Conservation (phyloP, 1,140 invertebrate genomes). For the Lepidostoma basale region DNA sequence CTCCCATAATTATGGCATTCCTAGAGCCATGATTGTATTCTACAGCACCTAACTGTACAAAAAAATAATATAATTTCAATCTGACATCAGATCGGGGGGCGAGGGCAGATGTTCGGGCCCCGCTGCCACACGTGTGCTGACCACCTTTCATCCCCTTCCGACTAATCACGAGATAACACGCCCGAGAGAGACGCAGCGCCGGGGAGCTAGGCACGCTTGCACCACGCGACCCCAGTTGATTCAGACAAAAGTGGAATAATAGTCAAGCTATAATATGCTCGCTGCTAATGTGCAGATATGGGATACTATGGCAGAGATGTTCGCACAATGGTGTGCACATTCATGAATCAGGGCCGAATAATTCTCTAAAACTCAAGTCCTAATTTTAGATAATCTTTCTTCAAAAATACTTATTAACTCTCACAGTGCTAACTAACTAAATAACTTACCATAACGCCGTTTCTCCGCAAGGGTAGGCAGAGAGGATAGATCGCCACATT, state of each 20-base stretch:
- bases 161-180: conserved; percentile 1
- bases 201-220: conserved; percentile 39
- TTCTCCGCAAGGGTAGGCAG: too few relatives aligned
- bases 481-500: too few relatives aligned
- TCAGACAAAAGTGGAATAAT: conserved; percentile 42
- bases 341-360: neutral
- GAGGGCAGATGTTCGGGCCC: conserved; percentile 40
- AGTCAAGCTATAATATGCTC: neutral
- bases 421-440: too few relatives aligned
- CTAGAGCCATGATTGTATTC: too few relatives aligned
- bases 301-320: conserved; percentile 11
- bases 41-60: too few relatives aligned
- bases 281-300: conserved; percentile 42
- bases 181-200: neutral
- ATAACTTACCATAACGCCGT: too few relatives aligned
- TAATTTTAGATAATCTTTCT: too few relatives aligned
- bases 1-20: too few relatives aligned
- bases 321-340: conserved; percentile 21
- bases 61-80: conserved; percentile 44
- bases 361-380: too few relatives aligned
- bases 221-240: conserved; percentile 42
- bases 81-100: conserved; percentile 25
- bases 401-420: too few relatives aligned
- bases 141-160: conserved; percentile 12
- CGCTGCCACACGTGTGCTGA: conserved; percentile 35